phyloP scores from a whole-genome alignment of 2,888 invertebrate species.

The Metacarcinus magister region DNA sequence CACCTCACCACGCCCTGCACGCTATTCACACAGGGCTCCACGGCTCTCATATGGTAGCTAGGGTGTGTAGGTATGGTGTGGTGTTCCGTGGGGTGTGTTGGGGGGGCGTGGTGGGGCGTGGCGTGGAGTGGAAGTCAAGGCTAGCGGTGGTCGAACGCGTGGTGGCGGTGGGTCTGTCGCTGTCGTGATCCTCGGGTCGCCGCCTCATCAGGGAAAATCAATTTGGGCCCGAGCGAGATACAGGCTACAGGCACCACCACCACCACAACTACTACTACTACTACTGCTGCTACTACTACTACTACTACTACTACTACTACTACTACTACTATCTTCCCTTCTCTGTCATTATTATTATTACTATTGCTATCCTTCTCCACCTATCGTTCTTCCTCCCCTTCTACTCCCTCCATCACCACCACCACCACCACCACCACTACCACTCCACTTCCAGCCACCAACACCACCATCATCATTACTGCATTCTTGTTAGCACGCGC shows the following conservation, averaged over 20 bases:
- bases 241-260: slow-evolving; percentile 69
- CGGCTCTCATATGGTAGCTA: neutral
- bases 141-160: neutral
- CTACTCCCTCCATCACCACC: neutral
- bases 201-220: slow-evolving; percentile 80
- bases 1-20: neutral
- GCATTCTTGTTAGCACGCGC: neutral
- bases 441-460: too few species aligned
- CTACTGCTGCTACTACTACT: neutral
- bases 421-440: neutral
- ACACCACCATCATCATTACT: neutral
- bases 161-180: slow-evolving; percentile 75
- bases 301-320: neutral
- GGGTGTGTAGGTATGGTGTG: neutral
- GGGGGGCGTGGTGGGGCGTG: neutral
- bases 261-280: slow-evolving; percentile 29
- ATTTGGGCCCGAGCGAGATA: slow-evolving; percentile 79
- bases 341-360: neutral
- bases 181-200: slow-evolving; percentile 79
- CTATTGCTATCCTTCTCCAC: neutral
- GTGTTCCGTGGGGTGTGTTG: neutral
- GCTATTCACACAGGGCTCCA: neutral
- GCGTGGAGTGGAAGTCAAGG: neutral
- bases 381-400: neutral
- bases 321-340: neutral